These are phyloP conservation scores for Muntiacus muntjak DNA, from an alignment of 2,113 vertebrate species.

Conservation along the genomic window DNA sequence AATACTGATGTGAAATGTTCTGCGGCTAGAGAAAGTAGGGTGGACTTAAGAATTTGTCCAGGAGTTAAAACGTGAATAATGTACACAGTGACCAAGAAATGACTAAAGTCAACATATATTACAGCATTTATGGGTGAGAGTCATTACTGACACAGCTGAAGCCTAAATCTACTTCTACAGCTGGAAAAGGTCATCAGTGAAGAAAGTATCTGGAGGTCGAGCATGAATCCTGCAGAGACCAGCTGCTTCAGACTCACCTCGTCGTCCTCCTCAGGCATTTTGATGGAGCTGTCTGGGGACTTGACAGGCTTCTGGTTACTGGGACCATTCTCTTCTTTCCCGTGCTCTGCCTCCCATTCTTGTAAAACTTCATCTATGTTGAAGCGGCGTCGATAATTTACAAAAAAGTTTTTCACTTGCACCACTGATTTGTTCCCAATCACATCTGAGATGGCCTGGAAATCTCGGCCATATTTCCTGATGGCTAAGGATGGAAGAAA, in stretches of 20 bases:
- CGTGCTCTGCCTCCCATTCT: slow-evolving; percentile 97
- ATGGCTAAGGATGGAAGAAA: slow-evolving; percentile 85
- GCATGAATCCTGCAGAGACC: not conserved
- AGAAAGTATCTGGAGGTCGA: not conserved
- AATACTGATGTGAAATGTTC: rapidly evolving
- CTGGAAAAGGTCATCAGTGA: not conserved
- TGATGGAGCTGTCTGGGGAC: slow-evolving; percentile 84
- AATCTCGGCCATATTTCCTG: slow-evolving; percentile 95
- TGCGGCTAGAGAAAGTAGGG: not conserved
- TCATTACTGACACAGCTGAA: not conserved
- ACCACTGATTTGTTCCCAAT: slow-evolving; percentile 98
- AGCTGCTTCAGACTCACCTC: slow-evolving; percentile 81
- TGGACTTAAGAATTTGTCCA: not conserved
- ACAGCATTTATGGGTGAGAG: not conserved
- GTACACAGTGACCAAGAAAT: not conserved
- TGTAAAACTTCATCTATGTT: slow-evolving; percentile 98
- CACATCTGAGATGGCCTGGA: slow-evolving; percentile 97
- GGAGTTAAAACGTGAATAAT: not conserved
- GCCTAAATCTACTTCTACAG: not conserved
- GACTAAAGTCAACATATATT: rapidly evolving
- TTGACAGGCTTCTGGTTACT: slow-evolving; percentile 86
- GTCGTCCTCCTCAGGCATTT: slow-evolving; percentile 85
- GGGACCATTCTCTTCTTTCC: slow-evolving; percentile 86
- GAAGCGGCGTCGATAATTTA: slow-evolving; percentile 96
- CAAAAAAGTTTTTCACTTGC: slow-evolving; percentile 98